These are phyloP conservation scores for Nymphicus hollandicus DNA, from an alignment of 2,113 vertebrate genomes.

Conservation along the genomic window DNA sequence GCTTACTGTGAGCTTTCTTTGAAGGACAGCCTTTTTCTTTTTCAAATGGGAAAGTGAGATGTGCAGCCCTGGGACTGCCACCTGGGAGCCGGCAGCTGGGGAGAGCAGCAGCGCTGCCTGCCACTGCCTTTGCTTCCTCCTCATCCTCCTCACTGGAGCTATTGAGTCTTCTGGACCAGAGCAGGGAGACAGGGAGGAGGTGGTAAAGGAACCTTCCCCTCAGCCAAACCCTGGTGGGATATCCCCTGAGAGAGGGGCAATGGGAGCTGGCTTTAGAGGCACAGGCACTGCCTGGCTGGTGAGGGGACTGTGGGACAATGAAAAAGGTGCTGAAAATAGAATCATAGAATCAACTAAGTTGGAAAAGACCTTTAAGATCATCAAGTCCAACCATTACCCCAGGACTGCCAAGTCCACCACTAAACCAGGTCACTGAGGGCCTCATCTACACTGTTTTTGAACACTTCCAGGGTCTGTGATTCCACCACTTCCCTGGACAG, in stretches of 20 bases:
- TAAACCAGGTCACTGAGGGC: neutral
- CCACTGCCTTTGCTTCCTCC: neutral
- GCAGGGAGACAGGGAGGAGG: neutral
- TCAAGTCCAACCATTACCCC: neutral
- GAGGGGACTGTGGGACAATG: neutral
- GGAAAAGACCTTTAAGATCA: neutral
- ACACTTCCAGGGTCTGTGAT: neutral
- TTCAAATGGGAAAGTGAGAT: neutral
- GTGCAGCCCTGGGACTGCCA: neutral
- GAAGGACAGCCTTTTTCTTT: neutral
- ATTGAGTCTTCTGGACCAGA: neutral
- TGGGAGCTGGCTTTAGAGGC: neutral
- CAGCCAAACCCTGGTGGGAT: neutral
- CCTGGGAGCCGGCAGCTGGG: neutral
- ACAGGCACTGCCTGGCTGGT: rapidly evolving
- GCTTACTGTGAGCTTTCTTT: neutral
- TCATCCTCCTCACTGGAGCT: neutral
- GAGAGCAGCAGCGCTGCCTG: neutral
- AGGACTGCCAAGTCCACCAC: neutral
- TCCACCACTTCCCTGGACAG: neutral
- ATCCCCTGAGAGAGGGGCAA: neutral
- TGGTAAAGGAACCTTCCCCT: neutral
- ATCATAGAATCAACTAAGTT: neutral
- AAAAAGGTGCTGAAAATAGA: neutral
- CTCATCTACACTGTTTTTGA: neutral